A percentile compares a stretch with the other conserved stretches of the same genome.
Conservation (phyloP, 2,113 vertebrate species). For the Andinoacara biseriatus region DNA sequence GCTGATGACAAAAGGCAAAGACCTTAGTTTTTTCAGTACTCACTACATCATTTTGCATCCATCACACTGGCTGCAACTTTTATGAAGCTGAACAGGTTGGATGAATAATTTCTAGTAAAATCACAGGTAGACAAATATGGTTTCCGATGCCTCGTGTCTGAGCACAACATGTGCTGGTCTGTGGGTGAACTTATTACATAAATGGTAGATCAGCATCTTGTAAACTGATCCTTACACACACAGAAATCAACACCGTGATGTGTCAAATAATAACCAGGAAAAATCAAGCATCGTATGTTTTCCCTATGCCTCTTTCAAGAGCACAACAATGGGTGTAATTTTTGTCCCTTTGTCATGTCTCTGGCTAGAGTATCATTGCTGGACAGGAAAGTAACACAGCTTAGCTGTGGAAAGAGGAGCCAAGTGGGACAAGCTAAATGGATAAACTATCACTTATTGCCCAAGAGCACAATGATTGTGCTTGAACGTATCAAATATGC, state of each 20-base stretch:
- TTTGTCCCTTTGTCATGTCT: conserved; percentile 40
- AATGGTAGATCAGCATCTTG: not conserved
- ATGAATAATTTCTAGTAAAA: conserved; percentile 11
- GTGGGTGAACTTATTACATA: not conserved
- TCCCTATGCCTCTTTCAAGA: conserved; percentile 40
- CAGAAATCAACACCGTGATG: conserved; percentile 30
- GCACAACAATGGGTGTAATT: conserved; percentile 55
- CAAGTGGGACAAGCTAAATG: conserved; percentile 61
- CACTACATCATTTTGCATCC: conserved; percentile 42
- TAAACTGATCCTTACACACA: conserved; percentile 2
- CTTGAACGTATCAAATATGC: conserved; percentile 18
- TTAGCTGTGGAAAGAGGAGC: conserved; percentile 61
- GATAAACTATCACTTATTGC: conserved; percentile 46
- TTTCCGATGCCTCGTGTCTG: not conserved
- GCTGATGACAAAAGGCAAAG: conserved; percentile 55
- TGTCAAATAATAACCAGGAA: conserved; percentile 44
- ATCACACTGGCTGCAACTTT: conserved; percentile 41
- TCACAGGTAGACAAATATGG: not conserved
- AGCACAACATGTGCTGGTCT: not conserved
- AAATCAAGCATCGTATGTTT: conserved; percentile 41
- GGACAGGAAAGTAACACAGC: conserved; percentile 32
- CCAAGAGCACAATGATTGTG: conserved; percentile 49
- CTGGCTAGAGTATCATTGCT: conserved; percentile 48
- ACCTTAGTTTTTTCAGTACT: conserved; percentile 28
- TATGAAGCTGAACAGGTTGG: conserved; percentile 11